These are phyloP conservation scores for Agapetus fuscipes DNA, from an alignment of 2,888 invertebrate genomes.

Conservation along the genomic window DNA sequence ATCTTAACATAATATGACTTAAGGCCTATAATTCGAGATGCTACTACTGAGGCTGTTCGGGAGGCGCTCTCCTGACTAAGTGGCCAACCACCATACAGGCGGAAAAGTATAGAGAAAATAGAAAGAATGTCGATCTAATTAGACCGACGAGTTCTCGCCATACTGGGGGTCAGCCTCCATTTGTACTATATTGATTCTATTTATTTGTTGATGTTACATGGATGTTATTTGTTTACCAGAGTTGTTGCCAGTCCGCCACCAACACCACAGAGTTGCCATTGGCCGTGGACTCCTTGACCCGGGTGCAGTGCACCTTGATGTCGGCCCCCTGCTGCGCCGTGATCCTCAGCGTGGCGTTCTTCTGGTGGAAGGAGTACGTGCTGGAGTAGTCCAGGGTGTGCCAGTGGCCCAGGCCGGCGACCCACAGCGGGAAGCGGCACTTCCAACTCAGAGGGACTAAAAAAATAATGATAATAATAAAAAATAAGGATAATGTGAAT, in stretches of 20 bases:
- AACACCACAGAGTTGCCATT: slow-evolving; percentile 43
- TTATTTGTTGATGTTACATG: no score
- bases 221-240: slow-evolving; percentile 42
- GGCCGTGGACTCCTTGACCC: slow-evolving; percentile 47
- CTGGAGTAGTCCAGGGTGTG: slow-evolving; percentile 80
- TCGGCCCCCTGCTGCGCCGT: slow-evolving; percentile 53
- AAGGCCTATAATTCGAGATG: no score
- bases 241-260: slow-evolving; percentile 47
- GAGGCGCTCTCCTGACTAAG: no score
- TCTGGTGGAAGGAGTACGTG: slow-evolving; percentile 77
- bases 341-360: slow-evolving; percentile 64
- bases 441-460: slow-evolving; percentile 61
- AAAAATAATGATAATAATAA: slow-evolving; percentile 24
- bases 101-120: no score
- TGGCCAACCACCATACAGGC: no score
- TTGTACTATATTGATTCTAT: no score
- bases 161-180: no score
- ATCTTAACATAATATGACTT: no score
- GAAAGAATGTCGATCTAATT: no score
- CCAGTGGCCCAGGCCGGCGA: slow-evolving; percentile 78
- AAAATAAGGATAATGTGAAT: no score
- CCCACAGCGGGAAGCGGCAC: slow-evolving; percentile 83
- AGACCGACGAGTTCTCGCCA: no score
- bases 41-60: no score
- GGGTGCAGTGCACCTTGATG: slow-evolving; percentile 57